phyloP scores from a whole-genome alignment of 2,113 vertebrate species.

The Prunella fulvescens region DNA sequence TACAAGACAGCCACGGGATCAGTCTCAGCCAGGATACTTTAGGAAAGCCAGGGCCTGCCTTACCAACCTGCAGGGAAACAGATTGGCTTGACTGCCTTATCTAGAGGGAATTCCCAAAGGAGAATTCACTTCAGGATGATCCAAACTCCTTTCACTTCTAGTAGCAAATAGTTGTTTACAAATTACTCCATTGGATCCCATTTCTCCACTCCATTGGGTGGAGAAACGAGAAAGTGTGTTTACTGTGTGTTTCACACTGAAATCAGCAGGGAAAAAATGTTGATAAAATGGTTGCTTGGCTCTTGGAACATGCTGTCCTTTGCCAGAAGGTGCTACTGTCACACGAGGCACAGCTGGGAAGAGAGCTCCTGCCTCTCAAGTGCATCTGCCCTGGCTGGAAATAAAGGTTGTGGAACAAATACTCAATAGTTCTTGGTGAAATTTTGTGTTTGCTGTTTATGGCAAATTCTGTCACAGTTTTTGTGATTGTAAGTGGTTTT shows the following conservation, averaged over 20 bases:
- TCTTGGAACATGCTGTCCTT: background rate
- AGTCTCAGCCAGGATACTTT: background rate
- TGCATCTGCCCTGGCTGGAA: background rate
- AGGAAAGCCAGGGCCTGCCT: background rate
- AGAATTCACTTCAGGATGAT: background rate
- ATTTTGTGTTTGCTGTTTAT: background rate
- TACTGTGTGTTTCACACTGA: background rate
- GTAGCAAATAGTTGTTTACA: background rate
- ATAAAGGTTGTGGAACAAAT: background rate
- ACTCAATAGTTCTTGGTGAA: background rate
- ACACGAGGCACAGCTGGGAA: background rate
- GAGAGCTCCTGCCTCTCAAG: background rate
- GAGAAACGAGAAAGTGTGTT: background rate
- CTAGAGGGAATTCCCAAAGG: background rate
- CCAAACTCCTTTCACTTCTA: background rate
- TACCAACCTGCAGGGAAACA: background rate
- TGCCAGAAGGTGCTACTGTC: background rate
- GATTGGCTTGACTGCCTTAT: background rate
- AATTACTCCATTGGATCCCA: background rate
- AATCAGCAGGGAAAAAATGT: background rate
- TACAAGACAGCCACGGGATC: background rate
- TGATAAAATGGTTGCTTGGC: background rate
- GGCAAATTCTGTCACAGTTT: background rate
- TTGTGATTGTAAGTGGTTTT: background rate
- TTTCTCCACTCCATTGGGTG: accelerated